These are phyloP conservation scores for Aphrocallistes beatrix DNA, from an alignment of 37 sponge, comb jelly and placozoan genomes.

Conservation along the genomic window DNA sequence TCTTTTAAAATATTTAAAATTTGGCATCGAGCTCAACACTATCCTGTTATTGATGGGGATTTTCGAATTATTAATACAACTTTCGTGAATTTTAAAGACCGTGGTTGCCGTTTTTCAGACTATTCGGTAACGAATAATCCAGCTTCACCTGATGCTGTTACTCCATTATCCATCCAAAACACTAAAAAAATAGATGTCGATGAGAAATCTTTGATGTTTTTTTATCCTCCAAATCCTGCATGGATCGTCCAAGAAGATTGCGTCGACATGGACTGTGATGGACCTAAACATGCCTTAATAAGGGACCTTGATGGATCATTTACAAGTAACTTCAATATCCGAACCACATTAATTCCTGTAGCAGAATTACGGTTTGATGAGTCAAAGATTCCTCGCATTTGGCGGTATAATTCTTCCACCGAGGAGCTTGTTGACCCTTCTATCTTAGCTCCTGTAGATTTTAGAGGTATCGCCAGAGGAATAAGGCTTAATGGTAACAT, in stretches of 20 bases:
- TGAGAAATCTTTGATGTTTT: constrained; percentile 24
- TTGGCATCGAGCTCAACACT: constrained; percentile 75
- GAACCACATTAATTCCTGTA: constrained; percentile 50
- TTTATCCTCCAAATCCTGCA: constrained; percentile 53
- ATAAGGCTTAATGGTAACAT: background rate
- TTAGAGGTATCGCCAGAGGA: constrained; percentile 11
- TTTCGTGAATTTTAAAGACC: constrained; percentile 35
- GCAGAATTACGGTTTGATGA: constrained; percentile 36
- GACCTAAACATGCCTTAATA: constrained; percentile 80
- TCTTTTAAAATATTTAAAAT: constrained; percentile 60
- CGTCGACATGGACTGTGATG: constrained; percentile 98
- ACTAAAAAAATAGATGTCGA: constrained; percentile 36
- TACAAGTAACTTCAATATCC: constrained; percentile 24
- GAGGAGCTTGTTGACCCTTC: background rate
- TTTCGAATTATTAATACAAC: constrained; percentile 20
- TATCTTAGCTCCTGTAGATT: background rate
- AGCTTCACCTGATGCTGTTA: constrained; percentile 68
- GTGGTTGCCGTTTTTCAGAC: constrained; percentile 25
- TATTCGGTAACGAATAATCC: constrained; percentile 63
- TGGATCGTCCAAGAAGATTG: constrained; percentile 95
- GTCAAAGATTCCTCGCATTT: background rate
- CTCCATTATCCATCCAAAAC: constrained; percentile 39
- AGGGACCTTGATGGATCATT: constrained; percentile 74
- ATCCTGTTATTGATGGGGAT: constrained; percentile 65
- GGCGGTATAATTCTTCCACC: background rate